A percentile compares a stretch with the other conserved stretches of the same genome.
Evolutionary conservation across 2,797 vertebrate genomes (phyloP).

Genomic region (Poeciliopsis turneri): DNA sequence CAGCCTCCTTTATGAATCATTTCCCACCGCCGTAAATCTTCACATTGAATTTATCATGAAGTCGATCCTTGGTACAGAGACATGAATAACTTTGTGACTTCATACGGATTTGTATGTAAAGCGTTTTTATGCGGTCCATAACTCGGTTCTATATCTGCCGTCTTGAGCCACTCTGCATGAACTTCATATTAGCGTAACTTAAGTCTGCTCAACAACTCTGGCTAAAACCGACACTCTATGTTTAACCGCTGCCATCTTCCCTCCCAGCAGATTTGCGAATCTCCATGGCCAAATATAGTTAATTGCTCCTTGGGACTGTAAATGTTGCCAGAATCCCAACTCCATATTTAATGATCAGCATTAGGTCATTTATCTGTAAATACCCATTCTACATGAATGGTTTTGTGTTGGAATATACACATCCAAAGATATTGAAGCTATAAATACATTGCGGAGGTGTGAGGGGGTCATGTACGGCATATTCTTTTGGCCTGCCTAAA

Average conservation of each 20-base stretch:
- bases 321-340: slow-evolving; percentile 32
- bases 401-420: slow-evolving; percentile 19
- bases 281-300: slow-evolving; percentile 62
- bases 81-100: slow-evolving; percentile 61
- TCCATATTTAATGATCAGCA: slow-evolving; percentile 21
- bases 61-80: slow-evolving; percentile 8
- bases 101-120: slow-evolving; percentile 44
- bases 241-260: slow-evolving; percentile 72
- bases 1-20: background rate
- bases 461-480: slow-evolving; percentile 52
- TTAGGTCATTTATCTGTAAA: background rate
- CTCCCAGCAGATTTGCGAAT: slow-evolving; percentile 51
- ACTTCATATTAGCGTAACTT: slow-evolving; percentile 62
- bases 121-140: slow-evolving; percentile 45
- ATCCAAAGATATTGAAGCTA: slow-evolving; percentile 62
- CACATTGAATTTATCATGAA: slow-evolving; percentile 21
- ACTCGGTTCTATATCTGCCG: slow-evolving; percentile 56
- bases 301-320: slow-evolving; percentile 41
- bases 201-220: slow-evolving; percentile 59
- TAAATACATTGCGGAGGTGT: slow-evolving; percentile 65
- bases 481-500: slow-evolving; percentile 72
- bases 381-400: background rate
- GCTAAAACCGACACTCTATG: slow-evolving; percentile 69
- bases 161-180: slow-evolving; percentile 58
- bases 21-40: slow-evolving; percentile 12